These are phyloP conservation scores for Papilio machaon DNA, from an alignment of 1,140 invertebrate species.

Conservation along the genomic window DNA sequence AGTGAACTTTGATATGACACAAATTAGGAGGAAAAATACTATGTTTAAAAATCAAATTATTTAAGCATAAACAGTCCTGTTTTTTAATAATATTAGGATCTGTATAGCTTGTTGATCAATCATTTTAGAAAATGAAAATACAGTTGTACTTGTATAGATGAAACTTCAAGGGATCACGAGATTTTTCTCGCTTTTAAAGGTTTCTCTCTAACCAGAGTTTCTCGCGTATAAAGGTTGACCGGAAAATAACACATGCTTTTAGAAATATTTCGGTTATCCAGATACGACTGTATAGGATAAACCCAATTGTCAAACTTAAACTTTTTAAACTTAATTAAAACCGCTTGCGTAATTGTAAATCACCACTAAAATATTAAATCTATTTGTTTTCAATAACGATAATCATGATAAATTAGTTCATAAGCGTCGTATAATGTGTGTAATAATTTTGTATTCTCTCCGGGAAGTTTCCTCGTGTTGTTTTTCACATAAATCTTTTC, in stretches of 20 bases:
- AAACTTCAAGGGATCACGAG: too few relatives aligned
- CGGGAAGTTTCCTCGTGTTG: conserved; percentile 7
- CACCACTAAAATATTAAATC: not conserved
- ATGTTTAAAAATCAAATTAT: not conserved
- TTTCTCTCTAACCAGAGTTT: too few relatives aligned
- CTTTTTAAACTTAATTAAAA: too few relatives aligned
- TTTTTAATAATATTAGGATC: not conserved
- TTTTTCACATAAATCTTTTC: conserved; percentile 24
- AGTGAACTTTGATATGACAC: not conserved
- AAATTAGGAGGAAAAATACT: not conserved
- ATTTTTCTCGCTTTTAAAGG: too few relatives aligned
- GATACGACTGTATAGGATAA: too few relatives aligned
- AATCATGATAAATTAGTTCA: conserved; percentile 10
- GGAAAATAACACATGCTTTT: too few relatives aligned
- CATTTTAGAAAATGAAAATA: too few relatives aligned
- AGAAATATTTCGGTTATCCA: too few relatives aligned
- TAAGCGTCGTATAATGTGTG: not conserved
- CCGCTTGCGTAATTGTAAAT: too few relatives aligned
- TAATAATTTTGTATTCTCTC: conserved; percentile 19
- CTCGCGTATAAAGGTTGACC: too few relatives aligned
- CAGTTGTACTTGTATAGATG: too few relatives aligned
- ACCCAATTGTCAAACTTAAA: too few relatives aligned
- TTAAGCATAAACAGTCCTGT: not conserved
- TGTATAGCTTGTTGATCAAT: not conserved
- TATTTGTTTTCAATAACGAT: not conserved